phyloP scores from a whole-genome alignment of 2,888 invertebrate species.

The Acronicta alni region DNA sequence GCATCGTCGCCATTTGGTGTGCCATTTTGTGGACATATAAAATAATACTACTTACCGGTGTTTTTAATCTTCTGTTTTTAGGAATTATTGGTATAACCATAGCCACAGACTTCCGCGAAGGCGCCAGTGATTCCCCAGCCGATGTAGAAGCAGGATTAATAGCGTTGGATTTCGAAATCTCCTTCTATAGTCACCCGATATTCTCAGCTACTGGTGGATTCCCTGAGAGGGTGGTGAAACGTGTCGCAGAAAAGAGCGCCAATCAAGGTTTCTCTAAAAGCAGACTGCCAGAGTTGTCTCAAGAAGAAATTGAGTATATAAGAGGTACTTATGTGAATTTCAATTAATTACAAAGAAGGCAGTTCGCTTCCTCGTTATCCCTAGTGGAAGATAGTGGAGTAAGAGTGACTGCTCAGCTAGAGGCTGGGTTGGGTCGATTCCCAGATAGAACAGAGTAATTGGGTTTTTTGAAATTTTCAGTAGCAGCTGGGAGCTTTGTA shows the following conservation, averaged over 20 bases:
- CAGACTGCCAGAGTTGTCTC: slow-evolving; percentile 82
- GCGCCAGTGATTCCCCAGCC: slow-evolving; percentile 64
- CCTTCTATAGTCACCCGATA: slow-evolving; percentile 83
- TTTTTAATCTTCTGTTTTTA: slow-evolving; percentile 39
- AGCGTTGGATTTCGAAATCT: slow-evolving; percentile 74
- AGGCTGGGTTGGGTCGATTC: no score
- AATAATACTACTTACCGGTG: not conserved
- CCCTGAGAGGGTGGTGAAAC: slow-evolving; percentile 78
- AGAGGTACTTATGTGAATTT: slow-evolving; percentile 63
- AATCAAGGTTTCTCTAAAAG: slow-evolving; percentile 81
- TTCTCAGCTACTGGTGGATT: slow-evolving; percentile 83
- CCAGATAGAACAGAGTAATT: no score
- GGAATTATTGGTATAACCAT: slow-evolving; percentile 76
- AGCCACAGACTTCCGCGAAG: slow-evolving; percentile 74
- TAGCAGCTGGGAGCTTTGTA: no score
- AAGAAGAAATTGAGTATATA: slow-evolving; percentile 75
- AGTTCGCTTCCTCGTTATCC: no score
- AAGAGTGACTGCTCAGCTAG: no score
- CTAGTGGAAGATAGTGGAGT: no score
- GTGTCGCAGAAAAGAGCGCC: slow-evolving; percentile 79
- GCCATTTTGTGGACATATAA: no score
- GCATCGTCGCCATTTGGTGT: no score
- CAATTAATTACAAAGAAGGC: no score
- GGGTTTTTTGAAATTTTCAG: no score
- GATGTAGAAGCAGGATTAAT: slow-evolving; percentile 71